phyloP scores from a whole-genome alignment of 2,797 vertebrate species.

The Microtus obscurus region DNA sequence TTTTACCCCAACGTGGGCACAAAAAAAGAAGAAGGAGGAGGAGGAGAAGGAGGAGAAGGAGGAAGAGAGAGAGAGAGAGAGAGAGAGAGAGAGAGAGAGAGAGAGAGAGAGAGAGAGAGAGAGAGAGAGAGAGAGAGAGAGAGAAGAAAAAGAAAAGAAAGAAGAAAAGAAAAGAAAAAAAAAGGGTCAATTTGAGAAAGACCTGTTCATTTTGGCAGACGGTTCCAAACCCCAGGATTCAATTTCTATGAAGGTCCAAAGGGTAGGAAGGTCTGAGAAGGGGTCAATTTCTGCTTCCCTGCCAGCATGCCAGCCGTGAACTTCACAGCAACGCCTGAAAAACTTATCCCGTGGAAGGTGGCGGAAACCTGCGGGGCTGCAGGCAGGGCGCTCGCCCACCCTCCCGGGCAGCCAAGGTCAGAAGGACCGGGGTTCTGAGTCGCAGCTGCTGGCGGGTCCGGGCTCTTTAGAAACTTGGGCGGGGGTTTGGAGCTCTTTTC shows the following conservation, averaged over 20 bases:
- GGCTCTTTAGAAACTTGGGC: conserved; percentile 36
- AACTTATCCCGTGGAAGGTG: conserved; percentile 68
- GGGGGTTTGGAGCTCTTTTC: neutral
- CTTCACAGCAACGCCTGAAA: conserved; percentile 74
- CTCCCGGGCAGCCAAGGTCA: conserved; percentile 79
- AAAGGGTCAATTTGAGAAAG: conserved; percentile 54
- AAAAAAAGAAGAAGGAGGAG: neutral
- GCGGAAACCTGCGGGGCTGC: conserved; percentile 13
- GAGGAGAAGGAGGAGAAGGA: too few relatives aligned
- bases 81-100: neutral
- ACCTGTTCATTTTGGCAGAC: conserved; percentile 72
- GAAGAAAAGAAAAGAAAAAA: neutral
- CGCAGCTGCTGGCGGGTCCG: conserved; percentile 23
- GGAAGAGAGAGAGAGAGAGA: neutral
- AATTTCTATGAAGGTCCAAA: conserved; percentile 72
- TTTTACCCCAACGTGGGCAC: conserved; percentile 76
- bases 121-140: neutral
- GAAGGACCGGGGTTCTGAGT: conserved; percentile 47
- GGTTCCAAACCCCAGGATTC: conserved; percentile 66
- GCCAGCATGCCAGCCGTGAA: conserved; percentile 57
- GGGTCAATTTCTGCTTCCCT: conserved; percentile 60
- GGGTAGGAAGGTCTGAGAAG: conserved; percentile 64
- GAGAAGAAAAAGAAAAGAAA: neutral
- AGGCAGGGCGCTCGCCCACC: conserved; percentile 67
- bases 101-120: too few relatives aligned